Percentiles rank a stretch among this genome's conserved stretches.
phyloP scores from a whole-genome alignment of 2,888 invertebrate species.

The Desoria tigrina region DNA sequence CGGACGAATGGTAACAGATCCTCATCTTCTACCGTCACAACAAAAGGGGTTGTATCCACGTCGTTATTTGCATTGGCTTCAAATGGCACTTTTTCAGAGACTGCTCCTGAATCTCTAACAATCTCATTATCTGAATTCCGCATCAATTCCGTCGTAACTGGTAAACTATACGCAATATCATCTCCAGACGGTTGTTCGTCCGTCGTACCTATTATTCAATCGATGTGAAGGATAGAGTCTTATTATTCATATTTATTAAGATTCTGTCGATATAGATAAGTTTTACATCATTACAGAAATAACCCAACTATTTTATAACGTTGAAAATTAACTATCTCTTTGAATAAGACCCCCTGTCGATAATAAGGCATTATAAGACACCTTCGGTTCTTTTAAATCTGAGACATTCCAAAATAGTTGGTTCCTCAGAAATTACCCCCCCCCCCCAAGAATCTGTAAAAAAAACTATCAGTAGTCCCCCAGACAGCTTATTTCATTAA shows the following conservation, averaged over 20 bases:
- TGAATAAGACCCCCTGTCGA: too few relatives aligned
- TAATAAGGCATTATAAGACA: too few relatives aligned
- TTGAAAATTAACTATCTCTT: too few relatives aligned
- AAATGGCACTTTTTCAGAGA: slow-evolving; percentile 10
- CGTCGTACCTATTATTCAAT: background rate
- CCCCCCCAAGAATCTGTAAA: too few relatives aligned
- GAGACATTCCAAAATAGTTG: too few relatives aligned
- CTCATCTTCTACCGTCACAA: background rate
- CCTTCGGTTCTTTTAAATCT: too few relatives aligned
- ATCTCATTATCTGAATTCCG: slow-evolving; percentile 42
- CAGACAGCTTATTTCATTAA: too few relatives aligned
- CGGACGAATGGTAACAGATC: slow-evolving; percentile 19
- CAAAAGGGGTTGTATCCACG: background rate
- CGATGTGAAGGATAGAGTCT: background rate
- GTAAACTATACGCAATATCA: background rate
- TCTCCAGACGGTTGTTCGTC: background rate
- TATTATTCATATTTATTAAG: background rate
- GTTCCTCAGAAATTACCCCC: too few relatives aligned
- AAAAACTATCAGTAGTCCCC: too few relatives aligned
- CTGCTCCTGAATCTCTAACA: slow-evolving; percentile 28
- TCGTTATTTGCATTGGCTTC: background rate
- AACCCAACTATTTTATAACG: too few relatives aligned
- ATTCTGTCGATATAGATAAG: too few relatives aligned
- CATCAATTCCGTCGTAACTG: slow-evolving; percentile 14
- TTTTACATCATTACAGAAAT: too few relatives aligned